Base-by-base conservation (phyloP, 2,113 vertebrate species). In the Cynopterus brachyotis region DNA sequence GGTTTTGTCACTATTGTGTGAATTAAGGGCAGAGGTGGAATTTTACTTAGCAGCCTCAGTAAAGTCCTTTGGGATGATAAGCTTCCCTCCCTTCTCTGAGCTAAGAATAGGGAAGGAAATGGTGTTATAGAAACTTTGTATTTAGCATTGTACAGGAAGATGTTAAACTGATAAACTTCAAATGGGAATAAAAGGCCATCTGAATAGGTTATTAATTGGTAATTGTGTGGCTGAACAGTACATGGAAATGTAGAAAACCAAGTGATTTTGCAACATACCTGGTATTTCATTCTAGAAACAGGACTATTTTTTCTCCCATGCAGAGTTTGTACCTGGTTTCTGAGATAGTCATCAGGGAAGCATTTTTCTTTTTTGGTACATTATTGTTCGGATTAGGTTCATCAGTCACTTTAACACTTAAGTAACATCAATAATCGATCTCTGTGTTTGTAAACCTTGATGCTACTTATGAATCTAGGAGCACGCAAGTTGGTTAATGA, bases 111-210 rank as follows among this genome's bases (percentile, higher is more conserved):
- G 94, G 40, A 35, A 90, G 15, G 75, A 60, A 91, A 45, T 53
- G 2, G 24, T 86, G 16, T 89, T 96, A 22, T 17, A n/a, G 67
- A 37, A 69, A 92, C 24, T 47, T 81, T 75, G 9, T 89, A 20
- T 96, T 98, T 96, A 66, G 13, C 53, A 30, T 35, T 80, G 53
- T 19, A 50, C 4, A 10, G 30, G 16, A 78, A 91, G 26, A 8
- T 85, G 47, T 88, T 95, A 84, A 82, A 62, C 26, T 69, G 78
- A 91, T 96, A 88, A 94, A 96, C 40, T 28, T 96, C 67, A 76
- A 79, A 50, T 84, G 60, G 62, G 42, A 97, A 79, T 73, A 84
- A 70, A 96, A 95, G 88, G 11, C 24, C 22, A 82, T 95, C 26
- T 5, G 42, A 83, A 32, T 69, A 89, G 89, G 32, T 75, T 91